Conservation (phyloP, 2,888 invertebrate species). For the Mactromeris polynyma region DNA sequence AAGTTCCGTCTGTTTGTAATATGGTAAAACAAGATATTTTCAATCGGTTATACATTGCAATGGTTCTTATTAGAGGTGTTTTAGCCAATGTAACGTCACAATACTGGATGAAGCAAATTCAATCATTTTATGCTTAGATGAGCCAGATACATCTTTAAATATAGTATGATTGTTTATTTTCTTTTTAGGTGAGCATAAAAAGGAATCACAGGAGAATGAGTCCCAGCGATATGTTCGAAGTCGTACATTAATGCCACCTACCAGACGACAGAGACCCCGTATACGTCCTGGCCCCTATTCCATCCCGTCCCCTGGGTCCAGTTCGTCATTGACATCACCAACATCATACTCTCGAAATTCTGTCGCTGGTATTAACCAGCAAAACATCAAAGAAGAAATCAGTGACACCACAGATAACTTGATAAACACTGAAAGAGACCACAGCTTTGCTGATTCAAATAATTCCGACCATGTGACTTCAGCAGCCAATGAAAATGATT, state of each 20-base stretch:
- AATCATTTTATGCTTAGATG: no score
- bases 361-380: constrained; percentile 20
- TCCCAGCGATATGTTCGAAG: constrained; percentile 24
- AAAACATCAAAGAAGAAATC: constrained; percentile 13
- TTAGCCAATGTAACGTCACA: no score
- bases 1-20: no score
- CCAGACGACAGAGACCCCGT: constrained; percentile 32
- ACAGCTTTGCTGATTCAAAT: neutral
- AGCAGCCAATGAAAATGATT: constrained; percentile 39
- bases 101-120: no score
- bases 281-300: constrained; percentile 43
- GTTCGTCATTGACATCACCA: constrained; percentile 14
- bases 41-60: no score
- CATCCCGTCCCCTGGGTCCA: constrained; percentile 30
- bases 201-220: constrained; percentile 29
- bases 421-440: constrained; percentile 25
- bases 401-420: constrained; percentile 34
- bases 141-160: no score
- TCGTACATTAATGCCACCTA: constrained; percentile 35
- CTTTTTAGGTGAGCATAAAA: constrained; percentile 35
- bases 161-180: neutral
- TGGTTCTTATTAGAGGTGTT: no score
- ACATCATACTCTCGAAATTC: constrained; percentile 28
- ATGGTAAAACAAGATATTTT: no score
- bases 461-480: constrained; percentile 23